Percentiles rank a stretch among this genome's conserved stretches.
phyloP scores from a whole-genome alignment of 2,888 invertebrate genomes.

The Sisyra nigra region DNA sequence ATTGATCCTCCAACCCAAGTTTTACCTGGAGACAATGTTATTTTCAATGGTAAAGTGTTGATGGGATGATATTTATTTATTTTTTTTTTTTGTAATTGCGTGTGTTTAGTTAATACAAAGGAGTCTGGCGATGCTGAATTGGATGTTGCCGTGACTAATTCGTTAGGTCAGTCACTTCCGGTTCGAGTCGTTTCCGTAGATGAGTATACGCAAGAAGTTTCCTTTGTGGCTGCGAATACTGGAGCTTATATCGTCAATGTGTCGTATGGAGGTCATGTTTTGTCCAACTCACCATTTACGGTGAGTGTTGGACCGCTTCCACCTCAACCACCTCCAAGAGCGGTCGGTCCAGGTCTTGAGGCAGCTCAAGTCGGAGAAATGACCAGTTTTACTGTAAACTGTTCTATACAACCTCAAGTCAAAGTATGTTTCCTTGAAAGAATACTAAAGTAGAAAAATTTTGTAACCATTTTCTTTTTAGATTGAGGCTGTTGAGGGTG shows the following conservation, averaged over 20 bases:
- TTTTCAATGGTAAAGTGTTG: conserved; percentile 49
- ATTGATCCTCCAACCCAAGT: conserved; percentile 61
- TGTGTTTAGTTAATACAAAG: conserved; percentile 67
- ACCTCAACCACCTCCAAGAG: conserved; percentile 36
- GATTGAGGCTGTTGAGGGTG: conserved; percentile 29
- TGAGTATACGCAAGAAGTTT: conserved; percentile 54
- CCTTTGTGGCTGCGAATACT: conserved; percentile 71
- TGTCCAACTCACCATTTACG: conserved; percentile 35
- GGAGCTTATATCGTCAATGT: conserved; percentile 54
- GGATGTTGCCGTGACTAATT: conserved; percentile 75
- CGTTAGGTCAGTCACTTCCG: conserved; percentile 68
- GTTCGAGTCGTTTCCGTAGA: conserved; percentile 58
- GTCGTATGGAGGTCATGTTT: conserved; percentile 47
- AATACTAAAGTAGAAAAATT: conserved; percentile 5
- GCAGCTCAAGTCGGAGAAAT: conserved; percentile 54
- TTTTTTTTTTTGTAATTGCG: conserved; percentile 9
- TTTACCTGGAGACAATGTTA: conserved; percentile 67
- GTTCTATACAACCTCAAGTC: conserved; percentile 43
- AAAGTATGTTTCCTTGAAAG: conserved; percentile 38
- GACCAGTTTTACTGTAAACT: conserved; percentile 50
- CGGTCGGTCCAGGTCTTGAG: conserved; percentile 50
- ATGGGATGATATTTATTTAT: background rate
- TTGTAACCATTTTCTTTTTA: conserved; percentile 4
- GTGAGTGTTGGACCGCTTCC: conserved; percentile 46
- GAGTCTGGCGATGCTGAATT: conserved; percentile 74